These are phyloP conservation scores for Parelbella ahira DNA, from an alignment of 2,888 invertebrate species.

Conservation along the genomic window DNA sequence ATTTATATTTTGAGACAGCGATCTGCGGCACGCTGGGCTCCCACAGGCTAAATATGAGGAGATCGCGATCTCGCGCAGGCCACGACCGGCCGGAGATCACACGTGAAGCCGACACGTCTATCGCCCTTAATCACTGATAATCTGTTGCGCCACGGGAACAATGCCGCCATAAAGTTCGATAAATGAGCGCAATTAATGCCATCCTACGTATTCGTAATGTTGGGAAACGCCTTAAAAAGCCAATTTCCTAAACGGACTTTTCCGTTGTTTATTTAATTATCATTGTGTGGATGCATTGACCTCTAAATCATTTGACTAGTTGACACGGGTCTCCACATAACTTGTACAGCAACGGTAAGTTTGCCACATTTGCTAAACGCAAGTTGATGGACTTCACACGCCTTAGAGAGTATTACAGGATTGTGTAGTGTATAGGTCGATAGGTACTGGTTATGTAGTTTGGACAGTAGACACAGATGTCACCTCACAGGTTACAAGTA, in stretches of 20 bases:
- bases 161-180: conserved; percentile 55
- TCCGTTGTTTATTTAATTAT: no score
- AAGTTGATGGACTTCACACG: no score
- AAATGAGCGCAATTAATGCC: conserved; percentile 64
- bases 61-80: conserved; percentile 62
- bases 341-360: no score
- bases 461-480: no score
- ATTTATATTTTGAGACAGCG: conserved; percentile 21
- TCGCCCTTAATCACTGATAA: conserved; percentile 62
- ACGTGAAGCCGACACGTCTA: conserved; percentile 56
- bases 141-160: conserved; percentile 57
- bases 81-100: conserved; percentile 60
- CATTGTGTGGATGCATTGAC: no score
- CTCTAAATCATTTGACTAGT: no score
- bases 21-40: conserved; percentile 38
- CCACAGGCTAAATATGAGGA: conserved; percentile 56
- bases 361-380: no score
- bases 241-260: background rate
- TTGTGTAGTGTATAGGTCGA: no score
- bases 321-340: no score
- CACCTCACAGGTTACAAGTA: no score
- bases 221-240: conserved; percentile 14
- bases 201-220: conserved; percentile 30
- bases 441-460: no score
- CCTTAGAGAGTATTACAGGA: no score